phyloP scores from a whole-genome alignment of 1,140 invertebrate species.

The Cydia splendana region DNA sequence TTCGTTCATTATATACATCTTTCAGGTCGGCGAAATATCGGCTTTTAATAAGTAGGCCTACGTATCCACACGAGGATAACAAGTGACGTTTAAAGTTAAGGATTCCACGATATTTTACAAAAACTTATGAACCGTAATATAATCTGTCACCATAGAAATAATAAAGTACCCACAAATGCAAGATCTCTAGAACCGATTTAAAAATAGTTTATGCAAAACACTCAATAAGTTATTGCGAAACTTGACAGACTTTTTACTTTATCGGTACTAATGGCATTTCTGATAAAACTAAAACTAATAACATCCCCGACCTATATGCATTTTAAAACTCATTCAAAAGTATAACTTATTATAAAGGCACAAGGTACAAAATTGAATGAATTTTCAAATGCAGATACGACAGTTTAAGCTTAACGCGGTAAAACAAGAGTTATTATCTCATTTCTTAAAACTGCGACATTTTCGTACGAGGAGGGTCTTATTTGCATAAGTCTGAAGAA shows the following conservation, averaged over 20 bases:
- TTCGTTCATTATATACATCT: too few species aligned
- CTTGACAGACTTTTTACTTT: conserved; percentile 17
- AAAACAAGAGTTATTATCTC: background rate
- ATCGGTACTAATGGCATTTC: background rate
- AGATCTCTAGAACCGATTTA: background rate
- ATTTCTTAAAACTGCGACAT: conserved; percentile 15
- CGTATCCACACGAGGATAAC: too few species aligned
- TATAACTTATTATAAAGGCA: background rate
- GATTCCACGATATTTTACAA: background rate
- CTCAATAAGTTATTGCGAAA: conserved; percentile 19
- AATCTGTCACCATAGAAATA: background rate
- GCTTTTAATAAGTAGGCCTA: too few species aligned
- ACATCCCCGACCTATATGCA: background rate
- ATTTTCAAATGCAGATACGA: background rate
- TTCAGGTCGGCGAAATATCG: too few species aligned
- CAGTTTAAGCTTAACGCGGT: background rate
- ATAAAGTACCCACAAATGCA: background rate
- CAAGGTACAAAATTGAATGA: background rate
- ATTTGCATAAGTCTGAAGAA: background rate
- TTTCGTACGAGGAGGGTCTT: background rate
- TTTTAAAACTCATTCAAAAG: background rate
- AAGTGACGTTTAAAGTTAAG: too few species aligned
- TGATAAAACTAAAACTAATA: conserved; percentile 5
- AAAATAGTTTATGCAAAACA: conserved; percentile 21
- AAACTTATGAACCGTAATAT: background rate